These are phyloP conservation scores for Heliothis virescens DNA, from an alignment of 1,140 invertebrate genomes.

Conservation along the genomic window DNA sequence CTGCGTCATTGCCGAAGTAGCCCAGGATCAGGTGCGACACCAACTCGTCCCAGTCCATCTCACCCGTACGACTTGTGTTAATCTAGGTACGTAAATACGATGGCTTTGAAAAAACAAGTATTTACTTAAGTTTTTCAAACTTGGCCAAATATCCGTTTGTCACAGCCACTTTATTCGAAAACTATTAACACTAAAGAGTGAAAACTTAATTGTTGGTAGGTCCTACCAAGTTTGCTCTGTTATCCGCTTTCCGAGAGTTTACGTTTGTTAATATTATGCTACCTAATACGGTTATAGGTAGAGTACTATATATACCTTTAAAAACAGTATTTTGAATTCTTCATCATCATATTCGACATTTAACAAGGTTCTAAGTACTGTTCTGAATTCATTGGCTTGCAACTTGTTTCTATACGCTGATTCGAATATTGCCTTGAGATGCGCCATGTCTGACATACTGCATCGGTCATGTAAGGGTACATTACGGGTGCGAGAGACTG, in stretches of 20 bases:
- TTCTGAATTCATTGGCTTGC: conserved; percentile 70
- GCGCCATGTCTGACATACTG: conserved; percentile 73
- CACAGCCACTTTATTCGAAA: too few species aligned
- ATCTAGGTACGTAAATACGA: conserved; percentile 67
- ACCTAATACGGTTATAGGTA: not conserved
- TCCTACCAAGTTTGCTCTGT: too few species aligned
- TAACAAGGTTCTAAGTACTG: conserved; percentile 66
- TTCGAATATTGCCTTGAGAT: conserved; percentile 75
- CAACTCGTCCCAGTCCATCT: conserved; percentile 89
- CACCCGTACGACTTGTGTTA: conserved; percentile 86
- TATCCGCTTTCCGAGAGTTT: too few species aligned
- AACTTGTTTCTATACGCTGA: conserved; percentile 68
- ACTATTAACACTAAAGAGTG: too few species aligned
- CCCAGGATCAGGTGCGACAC: conserved; percentile 89
- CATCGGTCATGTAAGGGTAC: conserved; percentile 76
- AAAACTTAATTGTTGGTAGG: too few species aligned
- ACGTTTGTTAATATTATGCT: too few species aligned
- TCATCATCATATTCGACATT: conserved; percentile 82
- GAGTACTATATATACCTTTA: conserved; percentile 67
- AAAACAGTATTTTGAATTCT: conserved; percentile 80
- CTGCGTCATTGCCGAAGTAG: conserved; percentile 88
- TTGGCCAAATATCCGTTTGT: too few species aligned
- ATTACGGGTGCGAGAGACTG: conserved; percentile 62
- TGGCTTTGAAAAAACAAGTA: not conserved
- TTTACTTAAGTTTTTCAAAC: too few species aligned